phyloP scores from a whole-genome alignment of 2,888 invertebrate species.

The Apodemia duryi region DNA sequence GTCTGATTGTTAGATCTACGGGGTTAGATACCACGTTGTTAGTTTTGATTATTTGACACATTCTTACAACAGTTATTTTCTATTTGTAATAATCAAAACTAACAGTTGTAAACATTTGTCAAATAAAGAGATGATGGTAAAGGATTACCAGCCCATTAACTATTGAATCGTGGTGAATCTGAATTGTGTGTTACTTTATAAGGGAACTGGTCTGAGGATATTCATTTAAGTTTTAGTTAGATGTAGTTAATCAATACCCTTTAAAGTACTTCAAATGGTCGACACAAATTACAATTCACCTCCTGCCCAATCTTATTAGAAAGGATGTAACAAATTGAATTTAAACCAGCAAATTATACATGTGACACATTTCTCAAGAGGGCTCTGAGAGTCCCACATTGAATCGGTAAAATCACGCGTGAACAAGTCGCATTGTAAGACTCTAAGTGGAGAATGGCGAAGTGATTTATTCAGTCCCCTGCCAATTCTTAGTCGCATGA shows the following conservation, averaged over 20 bases:
- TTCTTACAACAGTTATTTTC: too few relatives aligned
- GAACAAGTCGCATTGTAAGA: constrained; percentile 29
- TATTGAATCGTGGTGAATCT: too few relatives aligned
- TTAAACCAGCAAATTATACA: constrained; percentile 21
- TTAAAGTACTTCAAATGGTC: background rate
- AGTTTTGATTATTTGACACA: too few relatives aligned
- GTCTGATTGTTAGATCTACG: too few relatives aligned
- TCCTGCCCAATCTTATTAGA: constrained; percentile 3
- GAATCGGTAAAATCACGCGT: constrained; percentile 31
- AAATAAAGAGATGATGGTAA: too few relatives aligned
- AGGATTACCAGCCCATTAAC: too few relatives aligned
- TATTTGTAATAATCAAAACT: too few relatives aligned
- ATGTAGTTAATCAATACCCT: background rate
- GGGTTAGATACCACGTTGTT: too few relatives aligned
- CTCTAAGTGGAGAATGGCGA: constrained; percentile 27
- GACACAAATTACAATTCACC: constrained; percentile 5
- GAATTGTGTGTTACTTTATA: too few relatives aligned
- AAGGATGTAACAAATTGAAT: constrained; percentile 14
- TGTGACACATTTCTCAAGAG: constrained; percentile 23
- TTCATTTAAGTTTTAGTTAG: background rate
- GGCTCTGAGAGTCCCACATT: constrained; percentile 22
- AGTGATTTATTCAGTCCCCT: constrained; percentile 54
- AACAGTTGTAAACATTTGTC: too few relatives aligned
- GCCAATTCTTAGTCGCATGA: constrained; percentile 64
- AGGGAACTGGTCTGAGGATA: too few relatives aligned